Evolutionary conservation across 2,888 invertebrate genomes (phyloP).

Genomic region (Aphidoletes aphidimyza): DNA sequence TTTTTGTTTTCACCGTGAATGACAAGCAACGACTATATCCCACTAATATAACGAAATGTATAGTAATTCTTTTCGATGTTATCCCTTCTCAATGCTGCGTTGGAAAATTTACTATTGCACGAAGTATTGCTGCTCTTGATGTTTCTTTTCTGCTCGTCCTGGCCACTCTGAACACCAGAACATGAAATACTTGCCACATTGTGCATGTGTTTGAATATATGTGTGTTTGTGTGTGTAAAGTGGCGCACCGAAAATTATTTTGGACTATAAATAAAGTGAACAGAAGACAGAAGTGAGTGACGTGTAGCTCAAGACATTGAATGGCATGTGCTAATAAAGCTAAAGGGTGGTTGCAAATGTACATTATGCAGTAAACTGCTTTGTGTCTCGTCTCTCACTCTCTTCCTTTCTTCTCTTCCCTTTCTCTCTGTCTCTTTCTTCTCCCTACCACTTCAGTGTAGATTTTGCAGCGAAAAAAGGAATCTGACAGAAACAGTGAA

Average conservation of each 20-base stretch:
- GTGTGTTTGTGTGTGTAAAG: neutral
- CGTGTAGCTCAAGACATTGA: constrained; percentile 52
- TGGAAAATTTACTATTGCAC: constrained; percentile 5
- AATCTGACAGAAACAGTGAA: constrained; percentile 53
- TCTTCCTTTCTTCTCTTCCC: neutral
- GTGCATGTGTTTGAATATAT: neutral
- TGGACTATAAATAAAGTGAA: constrained; percentile 53
- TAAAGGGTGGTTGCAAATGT: constrained; percentile 30
- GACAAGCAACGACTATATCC: constrained; percentile 1
- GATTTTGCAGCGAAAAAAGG: constrained; percentile 34
- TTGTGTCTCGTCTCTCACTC: neutral
- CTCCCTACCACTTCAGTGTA: neutral
- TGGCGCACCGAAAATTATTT: constrained; percentile 52
- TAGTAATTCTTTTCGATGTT: constrained; percentile 7
- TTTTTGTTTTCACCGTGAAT: constrained; percentile 9
- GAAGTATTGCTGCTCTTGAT: neutral
- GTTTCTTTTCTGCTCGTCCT: neutral
- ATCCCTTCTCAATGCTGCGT: constrained; percentile 12
- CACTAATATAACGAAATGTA: too few relatives aligned
- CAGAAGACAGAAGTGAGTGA: constrained; percentile 52
- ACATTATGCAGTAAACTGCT: constrained; percentile 33
- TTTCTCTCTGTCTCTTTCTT: neutral
- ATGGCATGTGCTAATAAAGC: constrained; percentile 53
- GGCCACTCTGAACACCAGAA: neutral
- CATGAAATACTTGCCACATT: constrained; percentile 28